These are phyloP conservation scores for Meandrusa payeni DNA, from an alignment of 2,888 invertebrate species.

Conservation along the genomic window DNA sequence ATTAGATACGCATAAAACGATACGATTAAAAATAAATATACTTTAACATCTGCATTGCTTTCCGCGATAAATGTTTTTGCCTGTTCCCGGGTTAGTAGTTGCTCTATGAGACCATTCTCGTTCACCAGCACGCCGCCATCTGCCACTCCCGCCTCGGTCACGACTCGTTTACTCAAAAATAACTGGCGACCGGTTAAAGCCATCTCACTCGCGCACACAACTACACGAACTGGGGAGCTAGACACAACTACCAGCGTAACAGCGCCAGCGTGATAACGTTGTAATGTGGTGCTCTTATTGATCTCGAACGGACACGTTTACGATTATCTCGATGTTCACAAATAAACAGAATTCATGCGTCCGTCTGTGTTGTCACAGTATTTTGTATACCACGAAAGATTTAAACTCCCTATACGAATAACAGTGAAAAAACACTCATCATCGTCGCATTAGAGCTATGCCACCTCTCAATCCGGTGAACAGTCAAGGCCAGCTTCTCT, in stretches of 20 bases:
- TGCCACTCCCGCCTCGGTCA: constrained; percentile 72
- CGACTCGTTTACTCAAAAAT: constrained; percentile 72
- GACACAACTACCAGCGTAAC: constrained; percentile 32
- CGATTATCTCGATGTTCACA: constrained; percentile 13
- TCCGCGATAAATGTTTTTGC: constrained; percentile 68
- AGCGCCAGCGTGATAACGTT: constrained; percentile 14
- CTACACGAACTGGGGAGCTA: constrained; percentile 35
- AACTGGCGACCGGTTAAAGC: constrained; percentile 50
- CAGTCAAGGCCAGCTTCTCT: no score
- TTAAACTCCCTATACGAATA: no score
- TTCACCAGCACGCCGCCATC: constrained; percentile 82
- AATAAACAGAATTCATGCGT: constrained; percentile 4
- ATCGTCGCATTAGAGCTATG: no score
- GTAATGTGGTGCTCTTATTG: constrained; percentile 14
- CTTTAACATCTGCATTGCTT: constrained; percentile 74
- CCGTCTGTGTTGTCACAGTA: no score
- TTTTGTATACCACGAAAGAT: no score
- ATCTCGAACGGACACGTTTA: constrained; percentile 10
- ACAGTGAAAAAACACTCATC: no score
- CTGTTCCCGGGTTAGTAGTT: constrained; percentile 70
- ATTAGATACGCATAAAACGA: not conserved
- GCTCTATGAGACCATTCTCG: constrained; percentile 79
- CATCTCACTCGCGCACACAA: constrained; percentile 40
- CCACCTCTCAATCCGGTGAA: no score
- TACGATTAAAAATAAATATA: constrained; percentile 40